phyloP scores from a whole-genome alignment of 2,113 vertebrate genomes.

The Steatornis caripensis region DNA sequence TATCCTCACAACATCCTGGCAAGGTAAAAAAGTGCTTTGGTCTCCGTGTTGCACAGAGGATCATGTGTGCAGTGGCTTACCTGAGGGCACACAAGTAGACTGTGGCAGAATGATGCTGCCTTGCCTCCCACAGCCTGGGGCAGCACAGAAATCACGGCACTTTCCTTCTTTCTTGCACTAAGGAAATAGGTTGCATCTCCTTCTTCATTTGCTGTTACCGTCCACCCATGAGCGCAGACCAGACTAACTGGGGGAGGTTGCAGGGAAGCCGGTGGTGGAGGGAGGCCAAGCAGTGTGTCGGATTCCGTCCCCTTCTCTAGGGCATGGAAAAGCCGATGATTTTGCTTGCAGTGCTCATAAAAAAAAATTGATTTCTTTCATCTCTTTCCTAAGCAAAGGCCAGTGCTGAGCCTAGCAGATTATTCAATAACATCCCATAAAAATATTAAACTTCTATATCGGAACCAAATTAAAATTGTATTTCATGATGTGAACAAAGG shows the following conservation, averaged over 20 bases:
- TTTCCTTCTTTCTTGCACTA: not conserved
- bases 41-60: fast-evolving
- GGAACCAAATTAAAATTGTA: constrained; percentile 60
- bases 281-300: not conserved
- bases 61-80: not conserved
- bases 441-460: constrained; percentile 64
- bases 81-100: not conserved
- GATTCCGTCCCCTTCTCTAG: not conserved
- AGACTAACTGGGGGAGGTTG: not conserved
- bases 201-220: not conserved
- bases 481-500: constrained; percentile 68
- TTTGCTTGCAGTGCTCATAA: not conserved
- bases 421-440: constrained; percentile 46
- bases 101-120: not conserved
- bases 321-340: not conserved
- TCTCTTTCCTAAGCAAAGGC: constrained; percentile 38
- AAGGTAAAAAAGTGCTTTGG: not conserved
- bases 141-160: not conserved
- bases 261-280: not conserved
- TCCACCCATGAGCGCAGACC: not conserved
- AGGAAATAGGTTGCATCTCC: not conserved
- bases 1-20: not conserved
- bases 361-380: not conserved
- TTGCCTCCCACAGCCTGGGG: not conserved
- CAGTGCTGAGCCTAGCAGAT: constrained; percentile 47